Percentiles rank a stretch among this genome's conserved stretches.
Conservation (phyloP, 2,113 vertebrate species). For the Bufo bufo region DNA sequence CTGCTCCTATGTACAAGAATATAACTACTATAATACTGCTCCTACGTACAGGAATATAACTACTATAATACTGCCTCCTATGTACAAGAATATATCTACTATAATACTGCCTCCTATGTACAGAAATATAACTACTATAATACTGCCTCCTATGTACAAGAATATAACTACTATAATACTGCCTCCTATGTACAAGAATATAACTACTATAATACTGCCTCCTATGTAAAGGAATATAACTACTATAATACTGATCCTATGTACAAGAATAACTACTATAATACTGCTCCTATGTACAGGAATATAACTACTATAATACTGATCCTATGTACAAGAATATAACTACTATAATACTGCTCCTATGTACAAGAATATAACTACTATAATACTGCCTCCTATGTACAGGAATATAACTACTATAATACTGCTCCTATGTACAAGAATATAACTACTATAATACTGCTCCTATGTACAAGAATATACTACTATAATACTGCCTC, state of each 20-base stretch:
- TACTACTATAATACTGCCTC: not conserved
- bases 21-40: not conserved
- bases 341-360: too few species aligned
- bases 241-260: not conserved
- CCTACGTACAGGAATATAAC: not conserved
- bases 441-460: slow-evolving; percentile 11
- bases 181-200: not conserved
- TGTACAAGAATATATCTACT: slow-evolving; percentile 7
- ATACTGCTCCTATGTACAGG: not conserved
- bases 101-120: not conserved
- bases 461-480: not conserved
- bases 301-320: slow-evolving; percentile 4
- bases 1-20: not conserved
- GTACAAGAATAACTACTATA: not conserved
- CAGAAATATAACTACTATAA: not conserved
- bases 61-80: not conserved
- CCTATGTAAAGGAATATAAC: not conserved
- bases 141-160: not conserved
- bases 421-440: not conserved
- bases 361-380: slow-evolving; percentile 1
- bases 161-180: slow-evolving; percentile 1
- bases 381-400: not conserved
- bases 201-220: not conserved
- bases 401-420: not conserved
- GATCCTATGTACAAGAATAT: too few species aligned